Evolutionary conservation across 2,113 vertebrate species (phyloP), one percentile per base, ranked within the genome.

Genomic region (Ameiurus melas): DNA sequence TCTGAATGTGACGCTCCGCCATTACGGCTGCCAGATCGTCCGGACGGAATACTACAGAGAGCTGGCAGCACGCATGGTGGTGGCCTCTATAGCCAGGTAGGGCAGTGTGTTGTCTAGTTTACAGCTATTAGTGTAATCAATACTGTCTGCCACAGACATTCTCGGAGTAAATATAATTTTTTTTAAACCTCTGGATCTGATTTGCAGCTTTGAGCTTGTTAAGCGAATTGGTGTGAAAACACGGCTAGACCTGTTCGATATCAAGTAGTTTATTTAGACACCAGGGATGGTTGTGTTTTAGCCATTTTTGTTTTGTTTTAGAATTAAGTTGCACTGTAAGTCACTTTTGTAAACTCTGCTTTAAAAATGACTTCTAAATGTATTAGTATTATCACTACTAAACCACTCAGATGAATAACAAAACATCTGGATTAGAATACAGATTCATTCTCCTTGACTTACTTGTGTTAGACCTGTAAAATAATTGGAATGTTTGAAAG

Each of bases 11-110:
- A 97, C 98, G 1, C 95, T 97, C 87, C 97, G 98, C 0, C 97
- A 99, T 92, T 99, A 99, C 0, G 95, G 97, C 39, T 98, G 97
- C 83, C 96, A 96, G 88, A 97, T 99, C 62, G 96, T 99, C 36
- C 95, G 98, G 78, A 99, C 98, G 0, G 98, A 99, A 88, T 99
- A 99, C 94, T 99, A 97, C 94, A 97, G 93, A 84, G 98, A 99
- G 83, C 94, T 99, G 83, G 98, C 98, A 0, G 97, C 97, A 16
- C 97, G 98, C 78, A 95, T 97, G 93, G 95, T 99, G 0, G 89
- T 97, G 6, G 96, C 97, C 47, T 94, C 97, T 0, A 94, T 98
- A 66, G 97, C 97, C 84, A 97, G 98, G 98, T 99, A 96, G 19
- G 20, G 12, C 36, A 22, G 57, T 27, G 51, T 33, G 86, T 51